Percentiles rank a stretch among this genome's conserved stretches.
Evolutionary conservation across 2,797 vertebrate genomes (phyloP).

Genomic region (Menidia menidia): DNA sequence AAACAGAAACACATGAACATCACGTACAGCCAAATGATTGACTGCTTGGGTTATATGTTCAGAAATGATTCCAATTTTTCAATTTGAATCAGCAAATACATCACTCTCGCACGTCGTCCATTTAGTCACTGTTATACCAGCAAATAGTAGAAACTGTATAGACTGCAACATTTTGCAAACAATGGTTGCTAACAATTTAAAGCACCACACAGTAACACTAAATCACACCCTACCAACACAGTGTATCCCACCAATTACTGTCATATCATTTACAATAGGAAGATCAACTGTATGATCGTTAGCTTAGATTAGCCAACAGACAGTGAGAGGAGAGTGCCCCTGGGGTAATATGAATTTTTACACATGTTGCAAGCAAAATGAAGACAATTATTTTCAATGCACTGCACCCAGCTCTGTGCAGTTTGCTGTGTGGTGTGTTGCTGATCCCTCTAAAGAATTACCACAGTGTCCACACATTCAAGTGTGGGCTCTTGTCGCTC

Average conservation of each 20-base stretch:
- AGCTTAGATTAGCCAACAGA: slow-evolving; percentile 61
- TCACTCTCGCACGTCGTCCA: slow-evolving; percentile 26
- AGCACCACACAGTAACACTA: slow-evolving; percentile 21
- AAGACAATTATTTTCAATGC: slow-evolving; percentile 62
- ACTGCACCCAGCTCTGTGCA: slow-evolving; percentile 37
- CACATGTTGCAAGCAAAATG: slow-evolving; percentile 55
- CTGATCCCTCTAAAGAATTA: slow-evolving; percentile 58
- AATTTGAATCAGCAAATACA: slow-evolving; percentile 35
- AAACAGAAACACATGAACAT: slow-evolving; percentile 22
- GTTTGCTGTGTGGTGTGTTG: slow-evolving; percentile 29
- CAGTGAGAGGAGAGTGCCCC: slow-evolving; percentile 54
- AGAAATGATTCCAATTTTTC: slow-evolving; percentile 33
- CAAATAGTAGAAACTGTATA: slow-evolving; percentile 27
- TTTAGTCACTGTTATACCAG: slow-evolving; percentile 17
- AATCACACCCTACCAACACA: slow-evolving; percentile 34
- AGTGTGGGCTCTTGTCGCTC: slow-evolving; percentile 52
- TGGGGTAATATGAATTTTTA: slow-evolving; percentile 52
- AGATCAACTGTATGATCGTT: slow-evolving; percentile 56
- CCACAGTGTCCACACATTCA: slow-evolving; percentile 50
- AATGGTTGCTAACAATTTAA: slow-evolving; percentile 45
- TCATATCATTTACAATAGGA: slow-evolving; percentile 45
- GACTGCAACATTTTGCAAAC: slow-evolving; percentile 17
- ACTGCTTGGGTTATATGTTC: slow-evolving; percentile 12
- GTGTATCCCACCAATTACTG: slow-evolving; percentile 57
- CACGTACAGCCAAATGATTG: slow-evolving; percentile 8